Base-by-base conservation (phyloP, 2,113 vertebrate genomes). In the Podiceps cristatus region DNA sequence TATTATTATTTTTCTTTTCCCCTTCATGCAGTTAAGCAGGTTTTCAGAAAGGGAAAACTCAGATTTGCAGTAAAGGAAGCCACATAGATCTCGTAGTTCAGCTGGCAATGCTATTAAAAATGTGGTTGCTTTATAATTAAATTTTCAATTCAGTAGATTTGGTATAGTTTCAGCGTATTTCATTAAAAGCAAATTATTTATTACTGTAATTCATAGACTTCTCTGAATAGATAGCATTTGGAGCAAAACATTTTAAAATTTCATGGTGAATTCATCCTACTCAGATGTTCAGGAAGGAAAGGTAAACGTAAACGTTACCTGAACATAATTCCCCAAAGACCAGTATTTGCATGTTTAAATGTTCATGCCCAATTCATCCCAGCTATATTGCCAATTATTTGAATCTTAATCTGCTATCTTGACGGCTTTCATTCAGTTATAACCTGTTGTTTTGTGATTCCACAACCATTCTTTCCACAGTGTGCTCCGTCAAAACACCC, bases 1-100 rank as follows among this genome's bases (percentile, higher is more conserved):
- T 28, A 28, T 53, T 58, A 20, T 81, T 77, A 40, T n/a, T 17
- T 11, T 42, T 10, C 37, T 28, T 35, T 55, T 52, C 19, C 31
- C 19, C 37, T 88, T 52, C 31, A 75, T 90, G 75, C 91, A 40
- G 44, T 75, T 94, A 86, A 76, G 95, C 60, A 72, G 49, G 49
- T 91, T 93, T 96, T 88, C 88, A 68, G 80, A 97, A 71, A 62
- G 55, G 22, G 58, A 93, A 74, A 87, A 27, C 64, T 83, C 31
- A 64, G 81, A 77, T 83, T 95, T 96, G 52, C 82, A 81, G 45
- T 78, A n/a, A 77, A 49, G 56, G 23, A 71, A 73, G 29, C 40
- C 62, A 52, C 55, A 31, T 45, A 62, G 52, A 22, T 86, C 86
- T 84, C 74, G 1, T 86, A 53, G 40, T 91, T 96, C 49, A 58